phyloP scores from a whole-genome alignment of 2,888 invertebrate genomes.

The Sinhomidia bicolor region DNA sequence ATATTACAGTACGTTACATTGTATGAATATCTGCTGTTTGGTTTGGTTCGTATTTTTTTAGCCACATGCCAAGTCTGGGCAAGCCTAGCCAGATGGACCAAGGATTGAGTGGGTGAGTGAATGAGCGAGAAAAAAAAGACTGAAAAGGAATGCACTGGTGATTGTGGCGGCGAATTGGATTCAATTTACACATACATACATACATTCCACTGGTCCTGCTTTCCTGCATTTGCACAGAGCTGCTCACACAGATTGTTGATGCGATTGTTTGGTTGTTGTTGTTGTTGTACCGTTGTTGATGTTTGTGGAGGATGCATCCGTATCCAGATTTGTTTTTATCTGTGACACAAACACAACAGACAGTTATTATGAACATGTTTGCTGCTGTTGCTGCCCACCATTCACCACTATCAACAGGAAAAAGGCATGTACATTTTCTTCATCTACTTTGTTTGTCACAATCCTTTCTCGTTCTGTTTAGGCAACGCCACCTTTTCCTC shows the following conservation, averaged over 20 bases:
- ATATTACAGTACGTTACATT: too few species aligned
- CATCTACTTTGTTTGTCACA: too few species aligned
- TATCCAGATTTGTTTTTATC: neutral
- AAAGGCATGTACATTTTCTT: neutral
- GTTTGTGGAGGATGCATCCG: neutral
- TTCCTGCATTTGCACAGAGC: too few species aligned
- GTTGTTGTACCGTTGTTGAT: too few species aligned
- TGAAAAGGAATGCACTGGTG: neutral
- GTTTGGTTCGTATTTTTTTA: too few species aligned
- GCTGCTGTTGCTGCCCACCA: too few species aligned
- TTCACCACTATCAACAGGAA: too few species aligned
- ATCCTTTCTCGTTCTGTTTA: constrained; percentile 37
- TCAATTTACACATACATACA: constrained; percentile 39
- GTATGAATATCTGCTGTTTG: neutral
- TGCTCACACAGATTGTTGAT: constrained; percentile 53
- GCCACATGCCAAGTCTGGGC: constrained; percentile 42
- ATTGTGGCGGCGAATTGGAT: too few species aligned
- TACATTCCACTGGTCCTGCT: constrained; percentile 2
- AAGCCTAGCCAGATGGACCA: constrained; percentile 19
- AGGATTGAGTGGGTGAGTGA: constrained; percentile 41
- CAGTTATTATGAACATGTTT: too few species aligned
- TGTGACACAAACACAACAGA: neutral
- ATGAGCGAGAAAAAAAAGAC: neutral
- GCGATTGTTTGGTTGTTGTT: constrained; percentile 19
- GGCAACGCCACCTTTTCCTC: constrained; percentile 49